phyloP scores from a whole-genome alignment of 1,140 invertebrate species.

The Zaprionus capensis region DNA sequence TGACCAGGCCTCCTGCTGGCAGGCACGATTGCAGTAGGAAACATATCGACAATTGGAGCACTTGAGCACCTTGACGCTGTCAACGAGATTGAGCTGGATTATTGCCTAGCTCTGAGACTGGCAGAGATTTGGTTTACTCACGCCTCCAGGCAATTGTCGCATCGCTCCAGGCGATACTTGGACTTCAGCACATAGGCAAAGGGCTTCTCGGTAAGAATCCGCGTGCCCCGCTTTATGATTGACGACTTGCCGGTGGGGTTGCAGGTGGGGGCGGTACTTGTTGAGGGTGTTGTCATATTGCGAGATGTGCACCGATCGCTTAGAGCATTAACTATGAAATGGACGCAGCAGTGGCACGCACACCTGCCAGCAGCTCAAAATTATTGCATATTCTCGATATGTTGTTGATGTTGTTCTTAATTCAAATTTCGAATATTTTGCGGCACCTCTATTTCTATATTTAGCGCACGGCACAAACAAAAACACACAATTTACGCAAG shows the following conservation, averaged over 20 bases:
- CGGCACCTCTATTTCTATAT: constrained; percentile 65
- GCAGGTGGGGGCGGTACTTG: not conserved
- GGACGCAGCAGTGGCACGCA: constrained; percentile 37
- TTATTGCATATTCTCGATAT: constrained; percentile 60
- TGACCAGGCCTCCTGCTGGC: constrained; percentile 90
- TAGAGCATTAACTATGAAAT: constrained; percentile 20
- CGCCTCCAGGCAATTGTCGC: constrained; percentile 88
- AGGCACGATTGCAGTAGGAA: constrained; percentile 90
- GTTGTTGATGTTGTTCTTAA: constrained; percentile 21
- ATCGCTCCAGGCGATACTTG: constrained; percentile 86
- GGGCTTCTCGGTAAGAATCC: constrained; percentile 86
- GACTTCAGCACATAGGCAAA: constrained; percentile 87
- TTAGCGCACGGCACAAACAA: constrained; percentile 58
- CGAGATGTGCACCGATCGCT: constrained; percentile 16
- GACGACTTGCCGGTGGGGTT: not conserved
- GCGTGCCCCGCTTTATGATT: constrained; percentile 84
- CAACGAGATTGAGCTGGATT: constrained; percentile 55
- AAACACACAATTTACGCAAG: constrained; percentile 64
- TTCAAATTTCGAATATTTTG: constrained; percentile 65
- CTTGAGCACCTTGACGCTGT: constrained; percentile 88
- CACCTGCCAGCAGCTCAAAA: constrained; percentile 58
- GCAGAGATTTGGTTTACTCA: constrained; percentile 73
- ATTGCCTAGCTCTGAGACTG: not conserved
- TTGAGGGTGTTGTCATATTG: constrained; percentile 45
- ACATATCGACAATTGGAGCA: constrained; percentile 93